A percentile compares a stretch with the other conserved stretches of the same genome.
Evolutionary conservation across 2,888 invertebrate species (phyloP).

Genomic region (Ceraclea dissimilis): DNA sequence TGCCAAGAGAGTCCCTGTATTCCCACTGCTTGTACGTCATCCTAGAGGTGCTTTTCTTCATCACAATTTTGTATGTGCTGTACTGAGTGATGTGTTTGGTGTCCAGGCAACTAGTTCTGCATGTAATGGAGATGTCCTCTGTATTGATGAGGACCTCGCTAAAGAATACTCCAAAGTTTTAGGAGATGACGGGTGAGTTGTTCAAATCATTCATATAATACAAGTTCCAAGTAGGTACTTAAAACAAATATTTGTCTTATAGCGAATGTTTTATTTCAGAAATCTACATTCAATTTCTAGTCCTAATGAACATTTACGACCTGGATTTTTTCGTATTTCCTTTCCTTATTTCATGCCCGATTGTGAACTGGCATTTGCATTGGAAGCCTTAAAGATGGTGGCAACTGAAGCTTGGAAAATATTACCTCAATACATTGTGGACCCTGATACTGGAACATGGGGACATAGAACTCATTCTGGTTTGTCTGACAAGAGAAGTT

Average conservation of each 20-base stretch:
- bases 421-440: conserved; percentile 79
- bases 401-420: conserved; percentile 86
- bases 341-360: conserved; percentile 81
- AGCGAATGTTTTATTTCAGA: conserved; percentile 28
- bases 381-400: conserved; percentile 80
- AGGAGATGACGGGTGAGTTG: conserved; percentile 41
- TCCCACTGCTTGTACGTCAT: conserved; percentile 80
- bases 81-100: conserved; percentile 87
- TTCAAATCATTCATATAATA: not conserved
- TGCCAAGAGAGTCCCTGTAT: conserved; percentile 66
- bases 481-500: conserved; percentile 75
- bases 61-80: conserved; percentile 78
- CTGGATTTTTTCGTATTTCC: conserved; percentile 80
- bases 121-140: conserved; percentile 77
- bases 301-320: conserved; percentile 63
- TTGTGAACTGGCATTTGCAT: conserved; percentile 68
- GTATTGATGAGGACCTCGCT: conserved; percentile 70
- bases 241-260: not conserved
- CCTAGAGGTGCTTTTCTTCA: conserved; percentile 76
- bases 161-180: conserved; percentile 62
- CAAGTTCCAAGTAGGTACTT: not conserved
- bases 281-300: conserved; percentile 25
- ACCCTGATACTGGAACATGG: conserved; percentile 86
- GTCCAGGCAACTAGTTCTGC: conserved; percentile 82
- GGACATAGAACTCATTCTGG: conserved; percentile 72